Evolutionary conservation across 2,888 invertebrate genomes (phyloP), one percentile per base, ranked within the genome.

Genomic region (Phortica okadai): DNA sequence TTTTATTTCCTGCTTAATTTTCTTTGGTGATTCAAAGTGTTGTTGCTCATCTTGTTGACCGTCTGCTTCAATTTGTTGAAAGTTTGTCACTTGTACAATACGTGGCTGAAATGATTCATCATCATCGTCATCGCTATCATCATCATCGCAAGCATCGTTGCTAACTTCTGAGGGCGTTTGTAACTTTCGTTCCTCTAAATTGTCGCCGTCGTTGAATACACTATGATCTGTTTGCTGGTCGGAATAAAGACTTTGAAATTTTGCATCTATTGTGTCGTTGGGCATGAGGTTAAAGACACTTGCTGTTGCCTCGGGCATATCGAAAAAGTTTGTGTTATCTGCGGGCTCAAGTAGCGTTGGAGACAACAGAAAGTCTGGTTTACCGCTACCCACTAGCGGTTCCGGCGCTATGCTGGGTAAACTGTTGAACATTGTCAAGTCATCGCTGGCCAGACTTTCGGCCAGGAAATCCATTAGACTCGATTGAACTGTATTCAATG

Each of bases 11-110:
- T 80, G 73, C 69, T 88, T 88, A 3, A 87, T 74, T 0, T 62
- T 74, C 74, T 62, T 66, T 70, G 66, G 67, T 44, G 7, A n/a
- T 56, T 50, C 56, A 10, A 50, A 21, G 21, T 16, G 64, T 2
- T 62, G 59, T 21, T 5, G 85, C 82, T n/a, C 86, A 8, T 75
- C n/a, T 25, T 73, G 54, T 3, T 10, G 16, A 10, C 11, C 16
- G 7, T 16, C 1, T 42, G 72, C 72, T 44, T 81, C 84, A 45
- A 87, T 75, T 7, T 87, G 84, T 75, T 91, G 91, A 59, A 86
- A 91, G 79, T 91, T 92, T 10, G 92, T 91, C 0, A 91, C 88
- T 81, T 90, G 88, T 33, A 91, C 85, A 76, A 92, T 92, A 42
- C 91, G 88, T 8, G 92, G 91, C 69, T 87, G 84, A 70, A 88